phyloP scores from a whole-genome alignment of 1,140 invertebrate species.

The Gyrodactylus salaris region DNA sequence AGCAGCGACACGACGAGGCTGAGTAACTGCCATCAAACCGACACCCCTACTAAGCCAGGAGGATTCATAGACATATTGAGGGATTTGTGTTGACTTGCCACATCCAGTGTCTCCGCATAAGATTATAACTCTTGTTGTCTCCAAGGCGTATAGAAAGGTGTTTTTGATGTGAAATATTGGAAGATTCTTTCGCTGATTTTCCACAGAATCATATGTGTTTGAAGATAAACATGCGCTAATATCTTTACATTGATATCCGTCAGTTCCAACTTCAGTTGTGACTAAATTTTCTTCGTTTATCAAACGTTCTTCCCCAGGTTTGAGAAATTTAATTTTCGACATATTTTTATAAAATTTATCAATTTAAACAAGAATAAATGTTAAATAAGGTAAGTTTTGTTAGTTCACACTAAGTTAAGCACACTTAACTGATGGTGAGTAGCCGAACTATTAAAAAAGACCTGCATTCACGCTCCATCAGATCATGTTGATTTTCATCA shows the following conservation, averaged over 20 bases:
- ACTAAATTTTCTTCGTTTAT: not conserved
- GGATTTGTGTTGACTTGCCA: slow-evolving; percentile 80
- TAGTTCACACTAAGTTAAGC: not conserved
- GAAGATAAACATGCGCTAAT: not conserved
- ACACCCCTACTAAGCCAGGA: slow-evolving; percentile 34
- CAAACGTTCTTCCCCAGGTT: not conserved
- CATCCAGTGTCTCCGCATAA: slow-evolving; percentile 73
- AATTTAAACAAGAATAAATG: not conserved
- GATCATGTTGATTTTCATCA: not conserved
- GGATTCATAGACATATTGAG: slow-evolving; percentile 55
- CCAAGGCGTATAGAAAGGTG: slow-evolving; percentile 2
- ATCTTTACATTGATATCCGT: not conserved
- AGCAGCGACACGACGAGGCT: slow-evolving; percentile 58
- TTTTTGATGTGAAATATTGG: not conserved
- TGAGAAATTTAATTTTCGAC: not conserved
- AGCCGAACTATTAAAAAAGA: not conserved
- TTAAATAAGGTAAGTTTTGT: not conserved
- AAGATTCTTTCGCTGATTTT: not conserved
- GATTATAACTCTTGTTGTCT: slow-evolving; percentile 30
- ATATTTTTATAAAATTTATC: not conserved
- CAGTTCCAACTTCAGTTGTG: not conserved
- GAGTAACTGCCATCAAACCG: slow-evolving; percentile 40
- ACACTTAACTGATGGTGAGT: not conserved
- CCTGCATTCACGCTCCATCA: not conserved
- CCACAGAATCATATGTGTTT: not conserved